Evolutionary conservation across 2,888 invertebrate species (phyloP).

Genomic region (Tupiocoris notatus): DNA sequence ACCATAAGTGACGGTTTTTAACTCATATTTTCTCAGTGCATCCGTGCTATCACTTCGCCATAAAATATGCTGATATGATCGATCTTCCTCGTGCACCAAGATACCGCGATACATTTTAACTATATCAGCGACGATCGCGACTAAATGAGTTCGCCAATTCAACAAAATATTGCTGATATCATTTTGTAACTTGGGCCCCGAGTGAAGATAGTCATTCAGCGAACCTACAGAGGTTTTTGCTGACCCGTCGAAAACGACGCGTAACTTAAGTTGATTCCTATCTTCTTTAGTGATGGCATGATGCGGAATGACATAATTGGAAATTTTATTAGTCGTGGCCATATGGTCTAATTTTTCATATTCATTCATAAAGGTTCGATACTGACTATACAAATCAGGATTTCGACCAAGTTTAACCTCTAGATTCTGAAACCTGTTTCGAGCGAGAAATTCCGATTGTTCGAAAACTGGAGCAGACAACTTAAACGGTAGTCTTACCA

Average conservation of each 20-base stretch:
- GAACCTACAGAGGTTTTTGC: background rate
- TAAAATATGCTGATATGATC: background rate
- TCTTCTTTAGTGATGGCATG: background rate
- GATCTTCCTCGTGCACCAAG: background rate
- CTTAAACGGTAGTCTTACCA: background rate
- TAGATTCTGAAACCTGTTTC: background rate
- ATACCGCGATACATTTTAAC: conserved; percentile 9
- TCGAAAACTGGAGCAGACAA: background rate
- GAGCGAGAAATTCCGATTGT: background rate
- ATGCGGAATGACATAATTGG: conserved; percentile 3
- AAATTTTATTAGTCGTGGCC: background rate
- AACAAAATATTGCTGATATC: background rate
- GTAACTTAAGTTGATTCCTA: background rate
- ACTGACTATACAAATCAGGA: background rate
- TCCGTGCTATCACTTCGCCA: background rate
- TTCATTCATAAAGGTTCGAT: background rate
- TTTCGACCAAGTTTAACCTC: background rate
- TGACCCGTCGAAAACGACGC: background rate
- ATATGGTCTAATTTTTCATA: conserved; percentile 4
- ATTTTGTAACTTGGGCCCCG: background rate
- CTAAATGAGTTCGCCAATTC: background rate
- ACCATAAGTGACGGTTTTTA: background rate
- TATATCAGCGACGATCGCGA: conserved; percentile 8
- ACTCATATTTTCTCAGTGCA: background rate
- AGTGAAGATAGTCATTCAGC: background rate